Evolutionary conservation across 2,888 invertebrate species (phyloP), one percentile per base, ranked within the genome.

Genomic region (Falcaria lacertinaria): DNA sequence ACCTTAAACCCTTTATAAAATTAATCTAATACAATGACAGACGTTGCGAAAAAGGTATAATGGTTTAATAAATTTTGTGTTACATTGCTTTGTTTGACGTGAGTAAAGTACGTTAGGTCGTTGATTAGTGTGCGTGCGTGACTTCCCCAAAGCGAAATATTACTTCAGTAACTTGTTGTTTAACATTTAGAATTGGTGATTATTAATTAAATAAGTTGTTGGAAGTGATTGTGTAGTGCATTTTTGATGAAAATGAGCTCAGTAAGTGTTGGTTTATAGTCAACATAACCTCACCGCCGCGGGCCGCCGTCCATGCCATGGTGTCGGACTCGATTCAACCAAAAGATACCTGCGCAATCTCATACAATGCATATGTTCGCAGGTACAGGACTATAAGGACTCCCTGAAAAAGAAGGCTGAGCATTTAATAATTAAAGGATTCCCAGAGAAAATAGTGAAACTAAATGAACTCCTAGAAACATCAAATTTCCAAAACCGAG

Each of bases 301-400:
- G 57, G 62, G 70, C 68, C 60, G 64, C 56, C 45, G 48, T 57
- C 50, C 49, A 54, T 42, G 44, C 48, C 41, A 48, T 50, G 46
- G 45, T 47, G 41, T 42, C 43, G 25, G 34, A 7, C 28, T 28
- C 28, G 28, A 11, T 11, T 28, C 19, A 19, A 4, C 11, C 11
- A 11, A 7, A 28, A 11, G 28, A 7, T 11, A 11, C 11, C 28
- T 11, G 7, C 7, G 3, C 28, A 28, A 3, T 28, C 28, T 28
- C 28, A 28, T 11, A 28, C 28, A 28, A 28, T 50, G 54, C 60
- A 54, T 58, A 58, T 60, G 46, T 43, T 75, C 90, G 52, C 86
- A 96, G 96, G 96, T 97, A 60, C 94, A 96, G 83, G 96, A 96
- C 64, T 97, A 97, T 86, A 97, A 97, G 89, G 96, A 97, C 71